Percentiles rank a stretch among this genome's conserved stretches.
These are phyloP conservation scores for Drosophila barbarae DNA, from an alignment of 2,888 invertebrate genomes.

Conservation along the genomic window DNA sequence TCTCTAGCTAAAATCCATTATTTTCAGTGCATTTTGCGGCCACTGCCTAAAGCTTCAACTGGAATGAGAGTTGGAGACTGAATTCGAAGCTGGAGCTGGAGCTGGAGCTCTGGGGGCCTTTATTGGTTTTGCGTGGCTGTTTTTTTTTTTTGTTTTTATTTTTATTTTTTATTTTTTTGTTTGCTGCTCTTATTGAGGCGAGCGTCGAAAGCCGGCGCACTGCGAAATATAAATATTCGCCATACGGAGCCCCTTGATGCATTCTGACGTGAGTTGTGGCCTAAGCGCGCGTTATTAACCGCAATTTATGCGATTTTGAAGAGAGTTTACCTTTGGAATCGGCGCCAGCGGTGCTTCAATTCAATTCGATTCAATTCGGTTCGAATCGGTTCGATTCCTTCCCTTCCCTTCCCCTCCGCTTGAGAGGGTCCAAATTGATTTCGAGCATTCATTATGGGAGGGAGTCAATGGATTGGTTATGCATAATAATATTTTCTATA, in stretches of 20 bases:
- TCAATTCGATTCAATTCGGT: conserved; percentile 6
- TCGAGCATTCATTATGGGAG: conserved; percentile 19
- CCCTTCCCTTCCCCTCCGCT: background rate
- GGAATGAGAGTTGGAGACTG: conserved; percentile 7
- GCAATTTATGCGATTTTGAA: conserved; percentile 75
- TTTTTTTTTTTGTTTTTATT: background rate
- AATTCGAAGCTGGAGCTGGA: conserved; percentile 15
- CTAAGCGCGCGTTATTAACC: conserved; percentile 76
- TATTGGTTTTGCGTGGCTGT: conserved; percentile 59
- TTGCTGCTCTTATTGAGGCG: conserved; percentile 7
- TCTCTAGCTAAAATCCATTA: background rate
- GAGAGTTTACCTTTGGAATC: conserved; percentile 41
- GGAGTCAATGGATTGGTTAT: background rate
- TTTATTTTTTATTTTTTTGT: background rate
- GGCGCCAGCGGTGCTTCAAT: conserved; percentile 45
- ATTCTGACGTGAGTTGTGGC: conserved; percentile 79
- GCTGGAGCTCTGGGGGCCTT: conserved; percentile 27
- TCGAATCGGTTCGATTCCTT: background rate
- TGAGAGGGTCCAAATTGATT: conserved; percentile 16
- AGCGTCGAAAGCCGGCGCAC: conserved; percentile 46
- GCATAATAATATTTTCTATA: background rate
- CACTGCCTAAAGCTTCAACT: conserved; percentile 51
- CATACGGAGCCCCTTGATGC: conserved; percentile 77
- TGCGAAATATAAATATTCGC: conserved; percentile 78
- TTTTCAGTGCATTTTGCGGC: conserved; percentile 7